Evolutionary conservation across 2,888 invertebrate genomes (phyloP), one percentile per base, ranked within the genome.

Genomic region (Leucophora obtusa): DNA sequence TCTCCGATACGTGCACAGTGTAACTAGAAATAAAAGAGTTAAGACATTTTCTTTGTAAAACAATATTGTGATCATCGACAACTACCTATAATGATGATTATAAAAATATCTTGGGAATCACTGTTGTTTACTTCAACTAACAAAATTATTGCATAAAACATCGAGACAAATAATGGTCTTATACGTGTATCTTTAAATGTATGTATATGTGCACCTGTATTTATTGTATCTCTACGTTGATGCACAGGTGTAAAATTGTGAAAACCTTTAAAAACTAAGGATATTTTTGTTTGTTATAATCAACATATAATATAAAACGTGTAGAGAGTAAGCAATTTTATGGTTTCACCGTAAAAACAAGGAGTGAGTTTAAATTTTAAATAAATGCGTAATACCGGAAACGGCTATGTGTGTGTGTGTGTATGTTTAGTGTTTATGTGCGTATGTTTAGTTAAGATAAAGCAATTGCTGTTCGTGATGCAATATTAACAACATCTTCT

Each of bases 301-400:
- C 77, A 78, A 72, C 71, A 72, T 72, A 80, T 75, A 75, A 75
- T 75, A 75, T 53, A 66, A 71, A 80, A 80, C 79, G 75, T 80
- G 79, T 75, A 60, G 47, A 18, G 79, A 71, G 60, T 75, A 18
- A 54, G 68, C 11, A 79, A 80, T 80, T 80, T 80, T 66, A 80
- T 75, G 58, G 59, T 68, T 71, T 63, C 60, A 33, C 63, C 50
- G 11, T 56, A 17, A 33, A 53, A 65, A 17, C 1, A 33, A 65
- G 21, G n/a, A 17, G 28, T 47, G 43, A 47, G 43, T 47, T 47
- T 47, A 14, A 47, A 14, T 47, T 47, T 11, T 18, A 63, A 70
- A 63, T 70, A 51, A 76, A 69, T 70, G 56, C 76, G 76, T 70
- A 69, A 70, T 58, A 58, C 17, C 51, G 77, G 59, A 77, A 71